Conservation (phyloP, 1,140 invertebrate genomes). For the Melipona quadrifasciata region DNA sequence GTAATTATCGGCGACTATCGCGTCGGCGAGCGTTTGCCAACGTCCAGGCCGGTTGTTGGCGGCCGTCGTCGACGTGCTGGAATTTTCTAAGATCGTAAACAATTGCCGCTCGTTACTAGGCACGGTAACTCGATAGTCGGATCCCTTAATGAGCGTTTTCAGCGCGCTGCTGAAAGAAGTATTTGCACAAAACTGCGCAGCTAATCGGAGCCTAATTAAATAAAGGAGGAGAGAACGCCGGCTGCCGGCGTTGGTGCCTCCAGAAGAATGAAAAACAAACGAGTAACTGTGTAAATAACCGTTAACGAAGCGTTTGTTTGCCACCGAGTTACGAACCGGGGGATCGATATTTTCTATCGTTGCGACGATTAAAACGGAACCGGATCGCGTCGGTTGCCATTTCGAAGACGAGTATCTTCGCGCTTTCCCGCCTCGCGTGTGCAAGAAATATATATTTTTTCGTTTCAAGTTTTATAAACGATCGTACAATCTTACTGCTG, state of each 20-base stretch:
- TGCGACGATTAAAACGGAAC: slow-evolving; percentile 17
- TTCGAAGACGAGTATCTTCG: neutral
- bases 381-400: too few species aligned
- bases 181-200: slow-evolving; percentile 64
- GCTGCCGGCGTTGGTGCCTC: neutral
- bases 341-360: slow-evolving; percentile 28
- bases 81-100: slow-evolving; percentile 63
- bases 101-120: slow-evolving; percentile 64
- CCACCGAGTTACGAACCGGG: neutral
- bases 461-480: too few species aligned
- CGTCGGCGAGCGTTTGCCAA: neutral
- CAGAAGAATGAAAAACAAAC: slow-evolving; percentile 57
- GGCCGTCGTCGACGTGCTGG: slow-evolving; percentile 14
- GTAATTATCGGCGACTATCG: neutral
- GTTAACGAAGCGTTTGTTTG: slow-evolving; percentile 50
- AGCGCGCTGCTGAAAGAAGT: slow-evolving; percentile 59
- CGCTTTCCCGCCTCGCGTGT: too few species aligned
- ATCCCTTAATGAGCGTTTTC: slow-evolving; percentile 66
- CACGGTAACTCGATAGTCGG: slow-evolving; percentile 62
- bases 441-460: too few species aligned
- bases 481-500: too few species aligned
- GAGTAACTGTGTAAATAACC: slow-evolving; percentile 58
- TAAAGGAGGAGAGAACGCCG: slow-evolving; percentile 42
- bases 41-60: neutral
- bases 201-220: slow-evolving; percentile 69